Percentiles rank a stretch among this genome's conserved stretches.
These are phyloP conservation scores for Mus pahari DNA, from an alignment of 2,113 vertebrate genomes.

Conservation along the genomic window DNA sequence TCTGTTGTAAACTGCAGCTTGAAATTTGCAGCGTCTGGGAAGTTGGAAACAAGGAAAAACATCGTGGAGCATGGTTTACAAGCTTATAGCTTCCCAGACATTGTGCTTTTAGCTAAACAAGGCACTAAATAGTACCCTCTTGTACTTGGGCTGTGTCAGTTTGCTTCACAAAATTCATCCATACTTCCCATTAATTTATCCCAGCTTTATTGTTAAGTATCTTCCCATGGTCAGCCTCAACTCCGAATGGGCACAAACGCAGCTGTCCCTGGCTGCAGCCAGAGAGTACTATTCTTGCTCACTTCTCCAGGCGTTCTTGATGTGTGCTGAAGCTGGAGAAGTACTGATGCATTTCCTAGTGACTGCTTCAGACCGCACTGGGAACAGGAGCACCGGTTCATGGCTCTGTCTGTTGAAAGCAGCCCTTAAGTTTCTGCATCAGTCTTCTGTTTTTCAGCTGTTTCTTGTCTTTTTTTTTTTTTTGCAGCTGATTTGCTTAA, in stretches of 20 bases:
- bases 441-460: background rate
- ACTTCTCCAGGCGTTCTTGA: background rate
- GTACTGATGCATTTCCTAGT: background rate
- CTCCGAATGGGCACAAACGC: background rate
- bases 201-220: conserved; percentile 24
- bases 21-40: background rate
- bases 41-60: background rate
- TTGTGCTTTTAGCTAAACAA: background rate
- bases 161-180: background rate
- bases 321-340: background rate
- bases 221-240: background rate
- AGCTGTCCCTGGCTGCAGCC: background rate
- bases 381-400: background rate
- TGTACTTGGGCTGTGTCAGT: background rate
- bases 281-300: background rate
- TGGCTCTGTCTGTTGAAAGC: background rate
- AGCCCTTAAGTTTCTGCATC: background rate
- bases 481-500: conserved; percentile 18
- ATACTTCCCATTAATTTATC: background rate
- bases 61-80: background rate
- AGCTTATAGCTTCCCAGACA: background rate
- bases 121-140: too few species aligned
- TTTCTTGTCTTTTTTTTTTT: conserved; percentile 25
- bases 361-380: background rate
- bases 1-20: background rate